A percentile compares a stretch with the other conserved stretches of the same genome.
Evolutionary conservation across 1,140 invertebrate species (phyloP).

Genomic region (Microvelia longipes): DNA sequence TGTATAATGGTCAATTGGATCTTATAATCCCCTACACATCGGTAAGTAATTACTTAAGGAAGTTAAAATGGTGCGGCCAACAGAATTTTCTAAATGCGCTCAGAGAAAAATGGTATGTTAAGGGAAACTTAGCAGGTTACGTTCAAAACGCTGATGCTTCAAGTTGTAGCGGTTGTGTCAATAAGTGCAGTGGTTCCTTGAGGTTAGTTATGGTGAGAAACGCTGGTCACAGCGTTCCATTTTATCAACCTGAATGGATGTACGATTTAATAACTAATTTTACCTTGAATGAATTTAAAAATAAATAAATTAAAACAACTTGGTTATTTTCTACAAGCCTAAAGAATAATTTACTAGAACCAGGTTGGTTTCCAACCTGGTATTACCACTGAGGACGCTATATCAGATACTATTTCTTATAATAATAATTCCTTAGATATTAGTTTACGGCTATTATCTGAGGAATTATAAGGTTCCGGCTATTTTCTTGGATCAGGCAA

Average conservation of each 20-base stretch:
- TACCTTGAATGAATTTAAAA: too few relatives aligned
- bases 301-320: too few relatives aligned
- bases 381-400: too few relatives aligned
- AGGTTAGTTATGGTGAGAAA: conserved; percentile 58
- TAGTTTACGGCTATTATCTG: too few relatives aligned
- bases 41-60: conserved; percentile 46
- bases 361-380: too few relatives aligned
- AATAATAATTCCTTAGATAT: too few relatives aligned
- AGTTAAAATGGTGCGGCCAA: conserved; percentile 47
- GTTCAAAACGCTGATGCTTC: conserved; percentile 34
- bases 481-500: too few relatives aligned
- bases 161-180: too few relatives aligned
- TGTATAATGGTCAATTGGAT: conserved; percentile 31
- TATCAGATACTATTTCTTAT: too few relatives aligned
- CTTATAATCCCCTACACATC: conserved; percentile 67
- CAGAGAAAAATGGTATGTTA: conserved; percentile 27
- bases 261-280: background rate
- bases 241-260: conserved; percentile 62
- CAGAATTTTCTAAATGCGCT: conserved; percentile 45
- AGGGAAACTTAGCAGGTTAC: conserved; percentile 18
- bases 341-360: too few relatives aligned
- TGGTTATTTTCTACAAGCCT: too few relatives aligned
- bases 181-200: background rate
- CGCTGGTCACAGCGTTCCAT: conserved; percentile 71
- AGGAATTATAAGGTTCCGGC: too few relatives aligned